phyloP scores from a whole-genome alignment of 1,140 invertebrate genomes.

The Thrips palmi region DNA sequence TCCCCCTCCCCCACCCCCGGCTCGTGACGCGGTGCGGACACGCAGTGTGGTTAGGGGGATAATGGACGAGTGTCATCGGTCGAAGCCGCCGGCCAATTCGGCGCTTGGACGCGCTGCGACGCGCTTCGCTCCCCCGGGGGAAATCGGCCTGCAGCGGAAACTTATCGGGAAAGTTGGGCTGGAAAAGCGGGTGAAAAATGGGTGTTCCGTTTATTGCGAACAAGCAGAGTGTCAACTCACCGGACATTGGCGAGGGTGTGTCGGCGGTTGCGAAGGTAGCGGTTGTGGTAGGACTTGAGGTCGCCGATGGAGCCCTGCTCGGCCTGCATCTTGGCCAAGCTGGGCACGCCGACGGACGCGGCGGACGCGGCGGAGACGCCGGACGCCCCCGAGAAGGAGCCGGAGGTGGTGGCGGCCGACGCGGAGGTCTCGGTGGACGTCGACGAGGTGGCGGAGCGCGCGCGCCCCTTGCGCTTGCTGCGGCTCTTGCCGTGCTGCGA shows the following conservation, averaged over 20 bases:
- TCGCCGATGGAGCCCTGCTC: conserved; percentile 75
- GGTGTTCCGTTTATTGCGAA: too few species aligned
- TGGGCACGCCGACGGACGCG: conserved; percentile 23
- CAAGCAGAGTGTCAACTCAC: conserved; percentile 35
- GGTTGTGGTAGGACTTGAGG: conserved; percentile 65
- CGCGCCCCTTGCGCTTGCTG: not conserved
- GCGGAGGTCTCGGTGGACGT: conserved; percentile 4
- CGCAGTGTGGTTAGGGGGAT: too few species aligned
- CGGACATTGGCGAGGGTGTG: conserved; percentile 75
- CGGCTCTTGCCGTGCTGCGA: not conserved
- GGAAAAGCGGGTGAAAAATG: too few species aligned
- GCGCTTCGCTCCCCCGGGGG: too few species aligned
- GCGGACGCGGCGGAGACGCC: conserved; percentile 19
- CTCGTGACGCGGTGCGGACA: too few species aligned
- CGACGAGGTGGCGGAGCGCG: not conserved
- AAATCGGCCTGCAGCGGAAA: too few species aligned
- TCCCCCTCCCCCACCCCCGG: too few species aligned
- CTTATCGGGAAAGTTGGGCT: too few species aligned
- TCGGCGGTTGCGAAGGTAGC: conserved; percentile 58
- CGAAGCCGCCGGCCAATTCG: too few species aligned
- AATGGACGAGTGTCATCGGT: too few species aligned
- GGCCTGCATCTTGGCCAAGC: conserved; percentile 57
- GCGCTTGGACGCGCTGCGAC: too few species aligned
- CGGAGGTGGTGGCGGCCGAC: conserved; percentile 18
- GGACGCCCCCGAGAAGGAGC: conserved; percentile 21